These are phyloP conservation scores for Andrena flavipes DNA, from an alignment of 2,888 invertebrate genomes.

Conservation along the genomic window DNA sequence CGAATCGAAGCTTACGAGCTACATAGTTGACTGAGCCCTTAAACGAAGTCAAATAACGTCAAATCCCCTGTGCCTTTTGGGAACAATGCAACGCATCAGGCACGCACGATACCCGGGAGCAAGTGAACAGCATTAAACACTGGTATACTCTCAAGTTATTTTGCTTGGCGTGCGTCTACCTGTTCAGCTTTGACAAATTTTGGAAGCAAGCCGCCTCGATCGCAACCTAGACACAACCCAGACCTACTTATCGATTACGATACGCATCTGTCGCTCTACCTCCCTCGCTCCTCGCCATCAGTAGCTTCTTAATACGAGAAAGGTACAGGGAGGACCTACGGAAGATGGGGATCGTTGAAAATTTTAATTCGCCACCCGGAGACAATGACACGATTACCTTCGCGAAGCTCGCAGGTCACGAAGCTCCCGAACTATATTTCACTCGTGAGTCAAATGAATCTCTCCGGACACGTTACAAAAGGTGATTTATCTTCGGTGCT, in stretches of 20 bases:
- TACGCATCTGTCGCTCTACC: conserved; percentile 1
- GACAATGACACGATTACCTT: conserved; percentile 4
- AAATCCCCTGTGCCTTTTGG: background rate
- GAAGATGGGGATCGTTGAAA: background rate
- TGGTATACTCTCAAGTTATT: conserved; percentile 18
- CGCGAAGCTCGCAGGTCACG: background rate
- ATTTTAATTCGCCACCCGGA: background rate
- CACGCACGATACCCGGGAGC: background rate
- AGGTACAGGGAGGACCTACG: background rate
- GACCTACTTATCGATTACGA: conserved; percentile 56
- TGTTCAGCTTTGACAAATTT: conserved; percentile 48
- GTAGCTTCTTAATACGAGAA: background rate
- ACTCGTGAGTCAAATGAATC: background rate
- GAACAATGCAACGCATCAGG: background rate
- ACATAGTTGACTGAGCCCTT: conserved; percentile 5
- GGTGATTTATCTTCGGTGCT: background rate
- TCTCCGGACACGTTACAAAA: background rate
- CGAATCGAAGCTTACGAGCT: conserved; percentile 9
- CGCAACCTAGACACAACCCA: conserved; percentile 59
- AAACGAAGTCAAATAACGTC: background rate
- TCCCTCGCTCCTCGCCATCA: background rate
- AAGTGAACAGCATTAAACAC: background rate
- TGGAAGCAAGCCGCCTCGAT: conserved; percentile 25
- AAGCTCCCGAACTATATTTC: background rate
- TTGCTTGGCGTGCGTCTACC: conserved; percentile 31